Conservation (phyloP, 2,113 vertebrate species). For the Chelonoidis abingdonii region DNA sequence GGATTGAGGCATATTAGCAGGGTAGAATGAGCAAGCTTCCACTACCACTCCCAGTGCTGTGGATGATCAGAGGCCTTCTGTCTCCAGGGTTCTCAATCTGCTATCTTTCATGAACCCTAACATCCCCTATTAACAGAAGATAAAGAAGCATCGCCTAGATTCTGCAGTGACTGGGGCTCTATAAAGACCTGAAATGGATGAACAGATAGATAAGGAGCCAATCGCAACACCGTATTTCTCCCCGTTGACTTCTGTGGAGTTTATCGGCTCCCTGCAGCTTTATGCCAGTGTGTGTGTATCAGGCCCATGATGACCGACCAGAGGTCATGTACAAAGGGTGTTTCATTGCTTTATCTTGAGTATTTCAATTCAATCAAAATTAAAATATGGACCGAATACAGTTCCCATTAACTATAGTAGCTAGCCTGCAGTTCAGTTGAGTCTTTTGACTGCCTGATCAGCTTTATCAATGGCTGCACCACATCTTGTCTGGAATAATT, state of each 20-base stretch:
- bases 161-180: background rate
- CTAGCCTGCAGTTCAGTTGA: background rate
- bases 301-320: background rate
- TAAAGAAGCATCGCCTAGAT: background rate
- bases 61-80: background rate
- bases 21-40: background rate
- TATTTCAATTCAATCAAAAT: background rate
- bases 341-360: background rate
- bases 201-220: background rate
- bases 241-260: rapidly evolving
- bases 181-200: background rate
- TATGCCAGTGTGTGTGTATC: background rate
- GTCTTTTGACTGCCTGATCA: background rate
- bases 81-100: background rate
- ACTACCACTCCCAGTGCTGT: background rate
- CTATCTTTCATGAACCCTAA: background rate
- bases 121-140: background rate
- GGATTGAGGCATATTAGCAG: background rate
- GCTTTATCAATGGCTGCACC: background rate
- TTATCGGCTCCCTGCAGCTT: too few relatives aligned
- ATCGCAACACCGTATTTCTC: background rate
- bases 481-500: background rate
- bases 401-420: background rate
- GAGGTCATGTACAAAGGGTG: background rate
- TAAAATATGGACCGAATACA: background rate